Percentiles rank a stretch among this genome's conserved stretches.
Conservation (phyloP, 2,797 vertebrate species). For the Eulemur rubriventer region DNA sequence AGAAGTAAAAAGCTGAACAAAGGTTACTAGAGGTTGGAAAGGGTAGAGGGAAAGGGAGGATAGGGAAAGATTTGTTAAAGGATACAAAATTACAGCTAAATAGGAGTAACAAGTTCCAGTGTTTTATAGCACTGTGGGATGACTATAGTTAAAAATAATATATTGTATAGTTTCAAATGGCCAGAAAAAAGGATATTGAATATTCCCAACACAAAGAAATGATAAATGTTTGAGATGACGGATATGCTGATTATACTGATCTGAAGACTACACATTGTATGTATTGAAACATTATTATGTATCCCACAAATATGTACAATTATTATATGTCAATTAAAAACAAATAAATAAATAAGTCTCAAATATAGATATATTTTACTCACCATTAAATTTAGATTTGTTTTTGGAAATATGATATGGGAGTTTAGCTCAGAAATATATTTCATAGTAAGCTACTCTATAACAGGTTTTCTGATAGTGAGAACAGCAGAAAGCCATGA, state of each 20-base stretch:
- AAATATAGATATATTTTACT: conserved; percentile 19
- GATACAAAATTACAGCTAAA: neutral
- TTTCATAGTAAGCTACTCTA: conserved; percentile 48
- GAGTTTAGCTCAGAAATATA: conserved; percentile 1
- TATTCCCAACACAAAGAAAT: neutral
- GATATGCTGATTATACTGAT: neutral
- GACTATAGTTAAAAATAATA: neutral
- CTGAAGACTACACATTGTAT: neutral
- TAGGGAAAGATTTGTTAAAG: neutral
- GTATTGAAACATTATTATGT: neutral
- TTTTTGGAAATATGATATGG: conserved; percentile 8
- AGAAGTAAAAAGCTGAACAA: neutral
- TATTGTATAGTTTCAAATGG: neutral
- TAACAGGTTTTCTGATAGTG: conserved; percentile 5
- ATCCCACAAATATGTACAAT: neutral
- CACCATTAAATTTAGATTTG: conserved; percentile 35
- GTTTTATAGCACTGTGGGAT: neutral
- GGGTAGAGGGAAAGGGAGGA: neutral
- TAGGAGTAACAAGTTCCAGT: neutral
- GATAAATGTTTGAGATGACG: neutral
- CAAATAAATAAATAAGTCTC: neutral
- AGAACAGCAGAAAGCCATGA: neutral
- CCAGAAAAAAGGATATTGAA: neutral
- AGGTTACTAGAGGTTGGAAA: neutral
- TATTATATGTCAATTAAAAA: neutral